Conservation (phyloP, 1,140 invertebrate genomes). For the Steinernema khuongi region DNA sequence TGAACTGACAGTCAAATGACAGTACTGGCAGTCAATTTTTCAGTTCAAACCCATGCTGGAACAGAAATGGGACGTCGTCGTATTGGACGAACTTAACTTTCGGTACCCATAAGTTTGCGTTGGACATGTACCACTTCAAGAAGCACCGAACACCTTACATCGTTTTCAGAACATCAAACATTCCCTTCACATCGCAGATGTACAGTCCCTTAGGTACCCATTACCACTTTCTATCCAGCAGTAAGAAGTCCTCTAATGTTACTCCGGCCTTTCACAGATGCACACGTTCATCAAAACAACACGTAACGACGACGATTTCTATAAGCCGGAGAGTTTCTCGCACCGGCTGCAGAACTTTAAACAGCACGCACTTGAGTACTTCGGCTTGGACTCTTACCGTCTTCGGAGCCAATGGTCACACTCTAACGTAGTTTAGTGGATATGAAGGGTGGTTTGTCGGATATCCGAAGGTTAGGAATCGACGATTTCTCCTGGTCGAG, state of each 20-base stretch:
- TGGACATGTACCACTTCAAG: conserved; percentile 28
- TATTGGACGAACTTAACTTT: conserved; percentile 32
- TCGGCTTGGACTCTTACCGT: neutral
- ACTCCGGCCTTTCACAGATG: neutral
- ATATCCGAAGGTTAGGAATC: conserved; percentile 9
- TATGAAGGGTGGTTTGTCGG: conserved; percentile 3
- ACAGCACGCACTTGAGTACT: neutral
- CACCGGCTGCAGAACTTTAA: conserved; percentile 26
- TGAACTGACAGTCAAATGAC: conserved; percentile 4
- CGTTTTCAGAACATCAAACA: conserved; percentile 29
- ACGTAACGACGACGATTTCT: conserved; percentile 23
- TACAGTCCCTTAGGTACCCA: conserved; percentile 23
- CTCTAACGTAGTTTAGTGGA: neutral
- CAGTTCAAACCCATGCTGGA: conserved; percentile 23
- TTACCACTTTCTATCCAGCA: neutral
- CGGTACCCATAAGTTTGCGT: conserved; percentile 29
- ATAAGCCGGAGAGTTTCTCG: conserved; percentile 11
- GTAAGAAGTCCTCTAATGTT: neutral
- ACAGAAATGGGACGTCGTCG: conserved; percentile 31
- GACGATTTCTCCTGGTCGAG: conserved; percentile 13
- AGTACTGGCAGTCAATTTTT: conserved; percentile 12
- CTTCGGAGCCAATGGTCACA: neutral
- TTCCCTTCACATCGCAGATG: conserved; percentile 14
- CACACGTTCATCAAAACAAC: neutral
- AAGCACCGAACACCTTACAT: conserved; percentile 27